Evolutionary conservation across 1,140 invertebrate genomes (phyloP).

Genomic region (Eueides isabella): DNA sequence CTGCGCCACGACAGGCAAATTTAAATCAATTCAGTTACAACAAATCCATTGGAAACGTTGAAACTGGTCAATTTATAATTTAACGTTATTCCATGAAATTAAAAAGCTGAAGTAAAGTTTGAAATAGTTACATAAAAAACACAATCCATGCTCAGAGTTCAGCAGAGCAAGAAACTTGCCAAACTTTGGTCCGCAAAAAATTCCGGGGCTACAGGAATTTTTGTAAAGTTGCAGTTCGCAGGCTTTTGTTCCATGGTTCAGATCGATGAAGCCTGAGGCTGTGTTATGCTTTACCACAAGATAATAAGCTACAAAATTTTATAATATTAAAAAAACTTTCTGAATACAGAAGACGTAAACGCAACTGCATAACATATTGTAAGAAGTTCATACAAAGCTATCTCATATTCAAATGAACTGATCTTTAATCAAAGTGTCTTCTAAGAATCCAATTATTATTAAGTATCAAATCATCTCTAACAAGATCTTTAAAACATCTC

Average conservation of each 20-base stretch:
- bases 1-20: too few relatives aligned
- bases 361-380: neutral
- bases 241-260: neutral
- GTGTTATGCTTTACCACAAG: neutral
- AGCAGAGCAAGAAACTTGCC: constrained; percentile 17
- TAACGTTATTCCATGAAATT: constrained; percentile 9
- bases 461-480: neutral
- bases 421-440: neutral
- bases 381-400: too few relatives aligned
- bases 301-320: neutral
- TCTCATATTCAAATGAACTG: neutral
- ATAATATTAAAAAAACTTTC: neutral
- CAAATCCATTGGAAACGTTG: neutral
- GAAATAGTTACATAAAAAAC: constrained; percentile 13
- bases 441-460: neutral
- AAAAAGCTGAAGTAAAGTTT: constrained; percentile 22
- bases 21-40: constrained; percentile 4
- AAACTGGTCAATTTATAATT: neutral
- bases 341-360: neutral
- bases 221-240: neutral
- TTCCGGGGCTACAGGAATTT: constrained; percentile 7
- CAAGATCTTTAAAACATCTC: neutral
- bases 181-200: constrained; percentile 2
- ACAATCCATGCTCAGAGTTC: constrained; percentile 10
- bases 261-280: neutral